Conservation (phyloP, 2,113 vertebrate genomes). For the Pygoscelis antarcticus region DNA sequence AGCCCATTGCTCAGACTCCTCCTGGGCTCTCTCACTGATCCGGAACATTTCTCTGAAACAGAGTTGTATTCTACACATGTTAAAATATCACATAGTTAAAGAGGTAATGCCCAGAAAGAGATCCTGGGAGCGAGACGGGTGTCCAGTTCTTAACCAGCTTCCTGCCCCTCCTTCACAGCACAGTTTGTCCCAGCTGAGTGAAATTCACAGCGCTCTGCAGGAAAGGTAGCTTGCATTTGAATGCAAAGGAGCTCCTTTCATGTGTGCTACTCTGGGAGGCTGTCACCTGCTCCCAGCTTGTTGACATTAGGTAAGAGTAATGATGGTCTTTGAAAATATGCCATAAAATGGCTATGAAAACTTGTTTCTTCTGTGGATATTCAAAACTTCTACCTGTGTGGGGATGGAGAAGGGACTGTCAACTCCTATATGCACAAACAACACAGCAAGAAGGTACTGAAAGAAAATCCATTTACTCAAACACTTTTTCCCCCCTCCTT, state of each 20-base stretch:
- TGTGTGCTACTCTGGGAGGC: neutral
- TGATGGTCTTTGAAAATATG: neutral
- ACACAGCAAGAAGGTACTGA: neutral
- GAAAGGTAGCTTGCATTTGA: neutral
- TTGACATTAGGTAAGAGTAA: neutral
- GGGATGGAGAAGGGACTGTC: neutral
- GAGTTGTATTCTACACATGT: accelerated
- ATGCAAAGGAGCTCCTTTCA: neutral
- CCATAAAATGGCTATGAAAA: neutral
- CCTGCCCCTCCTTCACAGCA: neutral
- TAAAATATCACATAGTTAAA: neutral
- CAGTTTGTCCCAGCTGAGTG: neutral
- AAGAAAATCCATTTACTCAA: constrained; percentile 1
- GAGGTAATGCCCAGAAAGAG: neutral
- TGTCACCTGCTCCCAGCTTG: neutral
- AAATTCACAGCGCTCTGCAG: neutral
- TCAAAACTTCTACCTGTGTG: neutral
- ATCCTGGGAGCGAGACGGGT: accelerated
- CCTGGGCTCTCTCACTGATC: neutral
- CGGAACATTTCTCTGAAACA: neutral
- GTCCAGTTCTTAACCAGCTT: neutral
- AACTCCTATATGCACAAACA: neutral
- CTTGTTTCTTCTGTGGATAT: neutral
- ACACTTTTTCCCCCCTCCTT: neutral
- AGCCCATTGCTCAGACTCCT: neutral